Conservation (phyloP, 2,113 vertebrate genomes). For the Podilymbus podiceps region DNA sequence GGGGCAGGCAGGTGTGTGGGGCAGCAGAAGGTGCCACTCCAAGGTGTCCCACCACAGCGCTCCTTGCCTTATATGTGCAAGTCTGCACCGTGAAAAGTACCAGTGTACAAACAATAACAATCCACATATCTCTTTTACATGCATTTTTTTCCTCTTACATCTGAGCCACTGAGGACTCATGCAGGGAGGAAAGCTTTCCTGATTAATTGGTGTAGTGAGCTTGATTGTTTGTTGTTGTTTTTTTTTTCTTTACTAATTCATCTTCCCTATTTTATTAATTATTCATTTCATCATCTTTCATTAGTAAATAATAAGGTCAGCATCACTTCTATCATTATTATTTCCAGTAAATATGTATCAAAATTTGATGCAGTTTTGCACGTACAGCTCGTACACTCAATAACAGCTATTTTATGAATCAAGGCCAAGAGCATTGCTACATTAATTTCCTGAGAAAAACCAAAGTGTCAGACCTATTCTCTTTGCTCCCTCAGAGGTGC, state of each 20-base stretch:
- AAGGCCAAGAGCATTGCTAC: not conserved
- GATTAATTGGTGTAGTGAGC: not conserved
- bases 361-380: not conserved
- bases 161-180: not conserved
- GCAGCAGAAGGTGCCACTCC: not conserved
- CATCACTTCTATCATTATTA: not conserved
- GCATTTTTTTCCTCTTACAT: not conserved
- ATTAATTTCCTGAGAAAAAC: not conserved
- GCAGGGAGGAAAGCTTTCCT: not conserved
- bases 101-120: too few species aligned
- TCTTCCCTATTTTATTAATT: not conserved
- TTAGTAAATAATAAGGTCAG: not conserved
- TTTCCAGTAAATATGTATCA: not conserved
- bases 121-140: not conserved
- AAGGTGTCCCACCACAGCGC: not conserved
- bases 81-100: not conserved
- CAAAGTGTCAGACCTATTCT: not conserved
- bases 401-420: not conserved
- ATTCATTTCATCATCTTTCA: not conserved
- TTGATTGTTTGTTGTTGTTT: not conserved
- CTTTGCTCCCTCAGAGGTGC: not conserved
- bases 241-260: not conserved
- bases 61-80: not conserved
- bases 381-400: not conserved
- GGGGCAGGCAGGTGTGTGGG: not conserved